Base-by-base conservation (phyloP, 2,888 invertebrate genomes). In the Melikaiella ostensackeni region DNA sequence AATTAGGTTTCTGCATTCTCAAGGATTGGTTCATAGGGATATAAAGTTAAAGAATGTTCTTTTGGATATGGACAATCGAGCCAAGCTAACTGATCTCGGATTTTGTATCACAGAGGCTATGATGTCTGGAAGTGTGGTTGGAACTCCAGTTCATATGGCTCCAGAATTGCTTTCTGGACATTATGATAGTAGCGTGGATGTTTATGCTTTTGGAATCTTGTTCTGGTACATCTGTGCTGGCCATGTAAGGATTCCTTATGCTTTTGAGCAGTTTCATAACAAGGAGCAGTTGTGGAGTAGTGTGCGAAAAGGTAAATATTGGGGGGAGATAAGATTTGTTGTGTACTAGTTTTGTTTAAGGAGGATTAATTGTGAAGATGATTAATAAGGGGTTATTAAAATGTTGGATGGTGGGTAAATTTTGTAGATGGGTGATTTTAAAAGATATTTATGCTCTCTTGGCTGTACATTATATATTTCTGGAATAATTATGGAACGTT, bases 201-300 rank as follows among this genome's bases (percentile, higher is more conserved):
- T 97, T 0, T 98, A 97, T 88, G 97, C 97, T 0, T 97, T 98
- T 89, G 97, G 97, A 7, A 96, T 98, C 79, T 92, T 97, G 59
- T 97, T 97, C 91, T 97, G 97, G 97, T 97, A 97, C 86, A 94
- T 97, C 76, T 97, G 97, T 90, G 96, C 97, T 0, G 97, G 97
- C 0, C 95, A 95, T 87, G 95, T 97, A 0, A 94, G 94, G 82
- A 92, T 97, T 78, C 97, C 97, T 0, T 93, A 94, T 63, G 94
- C 95, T 7, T 97, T 97, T 89, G 97, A 97, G 88, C 94, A 95
- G 82, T 97, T 96, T 89, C 95, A 95, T 86, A 97, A 95, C 86
- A 97, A 97, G 87, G 97, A 97, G 88, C 96, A 97, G 87, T 92
- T 97, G 0, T 97, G 97, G 97, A 96, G 93, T 77, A 95, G 95